Conservation (phyloP, 2,113 vertebrate species). For the Oxygymnocypris stewartii region DNA sequence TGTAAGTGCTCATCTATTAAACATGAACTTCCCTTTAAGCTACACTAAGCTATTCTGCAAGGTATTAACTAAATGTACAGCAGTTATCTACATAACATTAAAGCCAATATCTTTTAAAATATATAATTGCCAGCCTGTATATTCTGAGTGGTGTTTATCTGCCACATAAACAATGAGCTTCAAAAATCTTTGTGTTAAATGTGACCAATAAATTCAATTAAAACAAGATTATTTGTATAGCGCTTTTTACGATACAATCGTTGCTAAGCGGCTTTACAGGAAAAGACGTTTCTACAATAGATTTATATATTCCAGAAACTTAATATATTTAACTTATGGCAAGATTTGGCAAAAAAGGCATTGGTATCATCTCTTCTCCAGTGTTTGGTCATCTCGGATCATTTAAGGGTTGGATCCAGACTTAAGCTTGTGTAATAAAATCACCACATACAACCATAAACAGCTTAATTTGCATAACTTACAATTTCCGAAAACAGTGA, state of each 20-base stretch:
- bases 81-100: not conserved
- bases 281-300: no score
- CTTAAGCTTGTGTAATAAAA: no score
- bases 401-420: no score
- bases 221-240: no score
- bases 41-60: not conserved
- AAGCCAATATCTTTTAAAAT: not conserved
- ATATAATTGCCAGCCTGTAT: not conserved
- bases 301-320: no score
- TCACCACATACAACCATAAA: not conserved
- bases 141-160: not conserved
- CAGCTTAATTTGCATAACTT: not conserved
- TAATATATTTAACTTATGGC: no score
- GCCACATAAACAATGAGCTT: not conserved
- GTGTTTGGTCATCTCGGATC: no score
- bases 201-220: not conserved
- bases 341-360: no score
- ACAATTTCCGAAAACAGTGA: not conserved
- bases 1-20: not conserved
- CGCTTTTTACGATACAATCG: no score
- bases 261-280: no score
- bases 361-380: no score
- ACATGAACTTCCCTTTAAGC: conserved; percentile 6
- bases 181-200: not conserved
- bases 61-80: not conserved